A percentile compares a stretch with the other conserved stretches of the same genome.
Conservation (phyloP, 2,113 vertebrate species). For the Tympanuchus pallidicinctus region DNA sequence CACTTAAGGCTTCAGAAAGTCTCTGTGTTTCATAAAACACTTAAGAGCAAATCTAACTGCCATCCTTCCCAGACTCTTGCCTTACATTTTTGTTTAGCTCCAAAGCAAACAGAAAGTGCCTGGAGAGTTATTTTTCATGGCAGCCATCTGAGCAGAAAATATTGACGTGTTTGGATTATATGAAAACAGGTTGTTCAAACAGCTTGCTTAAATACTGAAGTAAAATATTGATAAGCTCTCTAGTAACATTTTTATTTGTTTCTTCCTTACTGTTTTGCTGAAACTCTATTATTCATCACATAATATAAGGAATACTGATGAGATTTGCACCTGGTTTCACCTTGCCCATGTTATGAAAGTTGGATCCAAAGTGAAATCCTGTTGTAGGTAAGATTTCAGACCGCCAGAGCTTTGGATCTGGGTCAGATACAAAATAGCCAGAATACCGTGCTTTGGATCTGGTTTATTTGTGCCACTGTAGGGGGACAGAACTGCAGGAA, state of each 20-base stretch:
- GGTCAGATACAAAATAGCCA: not conserved
- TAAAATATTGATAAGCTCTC: not conserved
- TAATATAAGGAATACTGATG: not conserved
- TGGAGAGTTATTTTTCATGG: not conserved
- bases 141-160: not conserved
- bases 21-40: accelerated
- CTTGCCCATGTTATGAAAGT: not conserved
- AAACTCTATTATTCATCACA: not conserved
- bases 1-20: not conserved
- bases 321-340: not conserved
- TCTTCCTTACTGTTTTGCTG: not conserved
- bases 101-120: not conserved
- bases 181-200: not conserved
- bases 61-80: not conserved
- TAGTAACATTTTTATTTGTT: not conserved
- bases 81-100: not conserved
- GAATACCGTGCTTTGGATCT: not conserved
- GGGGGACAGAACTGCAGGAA: not conserved
- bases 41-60: not conserved
- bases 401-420: not conserved
- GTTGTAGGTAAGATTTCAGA: not conserved
- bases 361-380: not conserved
- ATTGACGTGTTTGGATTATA: not conserved
- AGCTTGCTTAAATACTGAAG: not conserved
- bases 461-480: not conserved